Percentiles rank a stretch among this genome's conserved stretches.
phyloP scores from a whole-genome alignment of 2,113 vertebrate genomes.

The Struthidea cinerea region DNA sequence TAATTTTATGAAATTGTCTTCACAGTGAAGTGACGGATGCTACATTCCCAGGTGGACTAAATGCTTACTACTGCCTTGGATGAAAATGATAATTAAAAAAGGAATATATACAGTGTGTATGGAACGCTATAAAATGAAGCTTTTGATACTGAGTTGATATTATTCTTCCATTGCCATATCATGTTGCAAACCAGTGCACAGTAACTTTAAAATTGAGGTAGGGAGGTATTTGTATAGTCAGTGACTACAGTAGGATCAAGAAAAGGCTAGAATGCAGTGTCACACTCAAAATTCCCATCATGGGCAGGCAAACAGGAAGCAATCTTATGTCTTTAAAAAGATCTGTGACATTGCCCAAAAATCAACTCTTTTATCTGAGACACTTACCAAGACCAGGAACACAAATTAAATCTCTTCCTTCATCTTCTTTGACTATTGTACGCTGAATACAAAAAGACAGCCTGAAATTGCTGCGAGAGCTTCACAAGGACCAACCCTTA shows the following conservation, averaged over 20 bases:
- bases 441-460: not conserved
- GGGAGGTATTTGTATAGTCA: not conserved
- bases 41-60: not conserved
- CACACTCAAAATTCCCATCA: not conserved
- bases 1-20: constrained; percentile 18
- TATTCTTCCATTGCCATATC: not conserved
- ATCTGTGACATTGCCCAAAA: not conserved
- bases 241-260: not conserved
- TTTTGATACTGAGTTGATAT: not conserved
- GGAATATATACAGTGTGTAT: not conserved
- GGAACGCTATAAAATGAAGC: not conserved
- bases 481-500: not conserved
- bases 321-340: not conserved
- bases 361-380: not conserved
- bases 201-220: not conserved
- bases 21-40: not conserved
- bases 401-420: not conserved
- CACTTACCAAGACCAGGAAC: not conserved
- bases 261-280: not conserved
- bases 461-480: not conserved
- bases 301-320: not conserved
- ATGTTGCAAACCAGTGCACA: not conserved
- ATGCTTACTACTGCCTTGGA: not conserved
- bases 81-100: not conserved
- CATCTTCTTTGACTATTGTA: not conserved